Conservation (phyloP, 2,888 invertebrate species). For the Eucriotettix oculatus region DNA sequence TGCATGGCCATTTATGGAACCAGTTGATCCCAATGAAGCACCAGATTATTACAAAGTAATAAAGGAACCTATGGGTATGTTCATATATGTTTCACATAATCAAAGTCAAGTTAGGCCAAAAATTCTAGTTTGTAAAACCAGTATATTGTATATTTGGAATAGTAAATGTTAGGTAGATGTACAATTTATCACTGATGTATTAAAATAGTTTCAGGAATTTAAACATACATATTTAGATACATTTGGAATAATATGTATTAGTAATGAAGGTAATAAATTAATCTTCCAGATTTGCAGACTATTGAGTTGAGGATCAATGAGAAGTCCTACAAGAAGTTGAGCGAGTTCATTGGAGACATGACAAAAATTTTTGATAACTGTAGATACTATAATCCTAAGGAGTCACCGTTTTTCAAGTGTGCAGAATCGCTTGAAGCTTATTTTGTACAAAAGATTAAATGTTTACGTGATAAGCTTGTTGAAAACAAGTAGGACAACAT, state of each 20-base stretch:
- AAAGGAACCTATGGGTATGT: constrained; percentile 87
- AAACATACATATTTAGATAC: no score
- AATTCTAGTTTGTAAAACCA: background rate
- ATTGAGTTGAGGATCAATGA: constrained; percentile 76
- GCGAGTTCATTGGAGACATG: constrained; percentile 94
- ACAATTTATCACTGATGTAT: no score
- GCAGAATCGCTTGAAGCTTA: constrained; percentile 89
- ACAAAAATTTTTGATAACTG: constrained; percentile 98
- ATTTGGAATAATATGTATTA: no score
- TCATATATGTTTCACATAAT: background rate
- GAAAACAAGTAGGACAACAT: constrained; percentile 9
- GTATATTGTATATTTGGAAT: background rate
- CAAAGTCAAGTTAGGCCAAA: background rate
- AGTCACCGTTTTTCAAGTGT: constrained; percentile 90
- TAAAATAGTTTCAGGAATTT: no score
- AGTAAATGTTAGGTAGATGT: background rate
- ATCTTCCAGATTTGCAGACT: constrained; percentile 70
- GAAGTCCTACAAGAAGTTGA: constrained; percentile 66
- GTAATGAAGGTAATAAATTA: no score
- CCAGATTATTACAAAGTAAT: constrained; percentile 94
- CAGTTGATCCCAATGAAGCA: constrained; percentile 88
- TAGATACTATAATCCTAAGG: constrained; percentile 90
- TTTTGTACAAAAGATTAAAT: constrained; percentile 87
- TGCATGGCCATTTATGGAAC: constrained; percentile 96
- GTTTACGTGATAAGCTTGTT: constrained; percentile 45